These are phyloP conservation scores for Macrotrachela quadricornifera DNA, from an alignment of 1,140 invertebrate species.

Conservation along the genomic window DNA sequence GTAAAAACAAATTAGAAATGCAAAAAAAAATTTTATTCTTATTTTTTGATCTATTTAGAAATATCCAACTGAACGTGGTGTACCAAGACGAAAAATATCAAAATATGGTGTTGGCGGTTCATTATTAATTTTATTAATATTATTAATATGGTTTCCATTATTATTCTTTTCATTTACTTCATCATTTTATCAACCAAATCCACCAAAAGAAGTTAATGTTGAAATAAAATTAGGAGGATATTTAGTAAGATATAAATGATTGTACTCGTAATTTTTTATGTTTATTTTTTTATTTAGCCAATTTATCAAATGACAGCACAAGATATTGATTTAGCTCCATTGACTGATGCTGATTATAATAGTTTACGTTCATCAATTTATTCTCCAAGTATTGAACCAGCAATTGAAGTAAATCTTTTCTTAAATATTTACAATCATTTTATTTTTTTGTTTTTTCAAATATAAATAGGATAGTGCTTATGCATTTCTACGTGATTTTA, in stretches of 20 bases:
- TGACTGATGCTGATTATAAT: too few species aligned
- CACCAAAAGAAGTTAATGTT: conserved; percentile 59
- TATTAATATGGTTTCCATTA: conserved; percentile 88
- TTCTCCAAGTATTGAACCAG: too few species aligned
- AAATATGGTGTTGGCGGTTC: conserved; percentile 79
- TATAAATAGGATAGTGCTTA: conserved; percentile 32
- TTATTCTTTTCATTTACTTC: conserved; percentile 83
- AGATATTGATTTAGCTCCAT: neutral
- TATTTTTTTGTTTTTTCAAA: too few species aligned
- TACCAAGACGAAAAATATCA: conserved; percentile 49
- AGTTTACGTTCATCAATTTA: too few species aligned
- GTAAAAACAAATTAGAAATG: conserved; percentile 11
- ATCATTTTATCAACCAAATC: conserved; percentile 55
- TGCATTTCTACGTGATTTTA: conserved; percentile 68
- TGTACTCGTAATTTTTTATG: neutral
- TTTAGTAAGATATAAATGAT: conserved; percentile 23
- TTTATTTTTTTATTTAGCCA: conserved; percentile 35
- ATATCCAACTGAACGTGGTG: conserved; percentile 66
- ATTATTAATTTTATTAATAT: conserved; percentile 61
- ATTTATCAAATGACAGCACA: conserved; percentile 45
- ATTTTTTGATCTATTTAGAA: conserved; percentile 31
- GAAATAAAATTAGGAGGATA: conserved; percentile 65
- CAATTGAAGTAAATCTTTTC: too few species aligned
- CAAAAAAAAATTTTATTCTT: too few species aligned
- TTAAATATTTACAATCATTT: conserved; percentile 11